Evolutionary conservation across 1,140 invertebrate species (phyloP).

Genomic region (Antheraea pernyi): DNA sequence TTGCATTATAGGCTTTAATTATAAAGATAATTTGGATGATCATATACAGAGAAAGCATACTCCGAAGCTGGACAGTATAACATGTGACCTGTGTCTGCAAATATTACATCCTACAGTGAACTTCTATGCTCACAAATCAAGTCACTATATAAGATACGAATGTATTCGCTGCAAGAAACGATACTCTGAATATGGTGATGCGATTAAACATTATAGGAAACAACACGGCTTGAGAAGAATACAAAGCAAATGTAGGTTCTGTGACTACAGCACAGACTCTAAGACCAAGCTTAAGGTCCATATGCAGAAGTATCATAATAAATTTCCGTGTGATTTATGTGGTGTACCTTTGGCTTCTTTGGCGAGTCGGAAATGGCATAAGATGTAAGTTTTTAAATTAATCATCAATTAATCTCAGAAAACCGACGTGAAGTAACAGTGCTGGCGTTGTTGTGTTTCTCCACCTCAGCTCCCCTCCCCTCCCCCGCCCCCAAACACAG

Average conservation of each 20-base stretch:
- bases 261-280: neutral
- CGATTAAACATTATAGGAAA: neutral
- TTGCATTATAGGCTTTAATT: slow-evolving; percentile 14
- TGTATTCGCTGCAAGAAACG: neutral
- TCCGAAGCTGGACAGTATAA: neutral
- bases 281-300: neutral
- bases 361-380: neutral
- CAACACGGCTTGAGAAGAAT: neutral
- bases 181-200: neutral
- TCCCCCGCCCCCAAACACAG: too few relatives aligned
- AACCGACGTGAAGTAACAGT: too few relatives aligned
- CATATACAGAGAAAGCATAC: slow-evolving; percentile 13
- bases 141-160: neutral
- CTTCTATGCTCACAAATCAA: neutral
- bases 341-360: neutral
- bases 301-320: neutral
- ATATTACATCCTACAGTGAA: neutral
- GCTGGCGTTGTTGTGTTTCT: too few relatives aligned
- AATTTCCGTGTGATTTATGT: neutral
- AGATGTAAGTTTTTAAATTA: slow-evolving; percentile 1
- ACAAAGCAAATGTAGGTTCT: neutral
- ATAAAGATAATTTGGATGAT: slow-evolving; percentile 15
- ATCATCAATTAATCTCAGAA: too few relatives aligned
- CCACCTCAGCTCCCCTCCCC: too few relatives aligned
- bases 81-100: neutral